Evolutionary conservation across 2,113 vertebrate species (phyloP).

Genomic region (Neotoma lepida): DNA sequence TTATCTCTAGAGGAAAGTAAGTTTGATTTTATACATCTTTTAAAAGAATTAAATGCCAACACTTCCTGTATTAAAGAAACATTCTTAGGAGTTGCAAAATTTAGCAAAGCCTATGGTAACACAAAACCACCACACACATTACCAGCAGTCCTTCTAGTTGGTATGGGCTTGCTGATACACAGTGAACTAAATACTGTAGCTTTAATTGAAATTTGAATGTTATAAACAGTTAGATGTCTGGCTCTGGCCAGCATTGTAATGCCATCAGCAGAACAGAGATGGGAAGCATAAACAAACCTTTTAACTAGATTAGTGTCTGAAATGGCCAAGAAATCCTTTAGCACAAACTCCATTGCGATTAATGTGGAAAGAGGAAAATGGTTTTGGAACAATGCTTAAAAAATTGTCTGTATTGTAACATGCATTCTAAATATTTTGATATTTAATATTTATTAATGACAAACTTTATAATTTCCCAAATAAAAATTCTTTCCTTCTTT

Average conservation of each 20-base stretch:
- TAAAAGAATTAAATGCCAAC: slow-evolving; percentile 50
- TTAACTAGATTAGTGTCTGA: slow-evolving; percentile 83
- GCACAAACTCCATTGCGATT: slow-evolving; percentile 70
- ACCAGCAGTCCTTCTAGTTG: slow-evolving; percentile 65
- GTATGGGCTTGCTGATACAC: slow-evolving; percentile 29
- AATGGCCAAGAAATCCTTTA: slow-evolving; percentile 78
- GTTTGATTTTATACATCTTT: slow-evolving; percentile 30
- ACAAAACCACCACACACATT: slow-evolving; percentile 18
- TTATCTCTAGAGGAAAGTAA: slow-evolving; percentile 28
- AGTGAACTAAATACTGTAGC: slow-evolving; percentile 76
- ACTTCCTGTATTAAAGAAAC: background rate
- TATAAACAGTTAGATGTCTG: slow-evolving; percentile 84
- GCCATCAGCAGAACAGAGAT: slow-evolving; percentile 83
- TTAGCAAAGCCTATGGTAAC: slow-evolving; percentile 12
- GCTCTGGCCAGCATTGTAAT: slow-evolving; percentile 80
- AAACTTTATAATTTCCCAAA: background rate
- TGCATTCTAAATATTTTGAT: slow-evolving; percentile 49
- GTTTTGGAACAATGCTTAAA: slow-evolving; percentile 62
- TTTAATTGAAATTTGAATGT: slow-evolving; percentile 81
- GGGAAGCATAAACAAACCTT: slow-evolving; percentile 84
- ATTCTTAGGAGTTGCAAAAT: slow-evolving; percentile 44
- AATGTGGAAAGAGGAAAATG: slow-evolving; percentile 63
- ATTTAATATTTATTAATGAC: slow-evolving; percentile 55
- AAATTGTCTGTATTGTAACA: slow-evolving; percentile 45
- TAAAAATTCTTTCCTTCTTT: slow-evolving; percentile 28